phyloP scores from a whole-genome alignment of 1,140 invertebrate species.

The Diabrotica undecimpunctata region DNA sequence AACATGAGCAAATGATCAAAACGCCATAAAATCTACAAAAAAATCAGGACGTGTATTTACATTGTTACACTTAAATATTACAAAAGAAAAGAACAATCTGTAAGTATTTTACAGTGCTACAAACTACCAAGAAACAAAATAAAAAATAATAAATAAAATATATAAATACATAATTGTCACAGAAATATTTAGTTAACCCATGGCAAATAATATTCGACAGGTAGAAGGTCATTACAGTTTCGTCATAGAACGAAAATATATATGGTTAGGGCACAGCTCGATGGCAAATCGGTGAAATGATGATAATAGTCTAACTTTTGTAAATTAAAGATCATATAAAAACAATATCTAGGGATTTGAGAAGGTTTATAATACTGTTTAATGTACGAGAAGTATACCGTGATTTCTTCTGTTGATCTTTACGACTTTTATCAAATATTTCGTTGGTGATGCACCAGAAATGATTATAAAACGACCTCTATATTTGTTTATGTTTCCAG shows the following conservation, averaged over 20 bases:
- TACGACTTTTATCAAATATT: no score
- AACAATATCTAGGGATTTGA: no score
- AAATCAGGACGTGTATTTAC: slow-evolving; percentile 29
- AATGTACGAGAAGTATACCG: no score
- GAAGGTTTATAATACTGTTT: no score
- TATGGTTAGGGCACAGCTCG: background rate
- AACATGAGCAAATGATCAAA: slow-evolving; percentile 35
- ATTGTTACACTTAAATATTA: slow-evolving; percentile 26
- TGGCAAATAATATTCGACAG: background rate
- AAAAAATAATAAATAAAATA: slow-evolving; percentile 36
- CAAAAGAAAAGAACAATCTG: slow-evolving; percentile 25
- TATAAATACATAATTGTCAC: slow-evolving; percentile 9
- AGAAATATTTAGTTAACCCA: slow-evolving; percentile 1
- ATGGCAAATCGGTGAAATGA: slow-evolving; percentile 19
- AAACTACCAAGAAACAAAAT: slow-evolving; percentile 31
- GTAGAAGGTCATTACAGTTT: no score
- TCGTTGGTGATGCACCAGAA: no score
- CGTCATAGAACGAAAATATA: no score
- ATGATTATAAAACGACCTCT: no score
- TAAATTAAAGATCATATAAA: slow-evolving; percentile 11
- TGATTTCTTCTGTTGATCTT: no score
- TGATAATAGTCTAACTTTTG: slow-evolving; percentile 9
- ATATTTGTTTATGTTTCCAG: no score
- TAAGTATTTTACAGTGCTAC: slow-evolving; percentile 27
- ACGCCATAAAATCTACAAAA: slow-evolving; percentile 25